Evolutionary conservation across 2,888 invertebrate species (phyloP), one percentile per base, ranked within the genome.

Genomic region (Melanophora roralis): DNA sequence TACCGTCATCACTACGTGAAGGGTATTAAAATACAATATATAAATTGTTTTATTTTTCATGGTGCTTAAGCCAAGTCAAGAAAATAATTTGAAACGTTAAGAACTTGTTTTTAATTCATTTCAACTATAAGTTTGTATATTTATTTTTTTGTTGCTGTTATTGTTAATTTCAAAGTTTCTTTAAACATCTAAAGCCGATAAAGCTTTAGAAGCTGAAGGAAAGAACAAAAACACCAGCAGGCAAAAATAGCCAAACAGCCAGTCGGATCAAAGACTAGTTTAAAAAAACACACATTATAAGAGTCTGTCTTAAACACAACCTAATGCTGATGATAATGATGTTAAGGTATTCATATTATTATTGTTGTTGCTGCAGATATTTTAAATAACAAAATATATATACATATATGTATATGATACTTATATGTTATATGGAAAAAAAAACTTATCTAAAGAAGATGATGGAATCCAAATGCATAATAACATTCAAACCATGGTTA

Each of bases 321-420:
- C 80, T 76, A 80, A 76, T 80, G 80, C 80, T 73, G 62, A 62
- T 76, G 76, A 80, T 80, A 80, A 80, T 80, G 80, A 76, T 80
- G 80, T 80, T 80, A 80, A 80, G 64, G 69, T 71, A 76, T 71
- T 55, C 68, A 62, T 38, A 62, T 53, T 73, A 53, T n/a, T n/a
- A n/a, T 55, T 38, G 34, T 38, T 34, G 34, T 34, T 36, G 53
- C n/a, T n/a, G n/a, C n/a, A n/a, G n/a, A 3, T 62, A 27, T 27
- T 27, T 27, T 27, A 5, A 27, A 27, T 27, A 27, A 27, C 27
- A 27, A 27, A 27, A 27, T 27, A 27, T 5, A n/a, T 5, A 27
- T 27, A 27, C 3, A 27, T 5, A 27, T 5, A 6, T 5, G 3
- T 65, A 23, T 74, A 8, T 16, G 11, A 59, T 45, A 74, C 74